Base-by-base conservation (phyloP, 2,888 invertebrate species). In the Chrysolina oricalcia region DNA sequence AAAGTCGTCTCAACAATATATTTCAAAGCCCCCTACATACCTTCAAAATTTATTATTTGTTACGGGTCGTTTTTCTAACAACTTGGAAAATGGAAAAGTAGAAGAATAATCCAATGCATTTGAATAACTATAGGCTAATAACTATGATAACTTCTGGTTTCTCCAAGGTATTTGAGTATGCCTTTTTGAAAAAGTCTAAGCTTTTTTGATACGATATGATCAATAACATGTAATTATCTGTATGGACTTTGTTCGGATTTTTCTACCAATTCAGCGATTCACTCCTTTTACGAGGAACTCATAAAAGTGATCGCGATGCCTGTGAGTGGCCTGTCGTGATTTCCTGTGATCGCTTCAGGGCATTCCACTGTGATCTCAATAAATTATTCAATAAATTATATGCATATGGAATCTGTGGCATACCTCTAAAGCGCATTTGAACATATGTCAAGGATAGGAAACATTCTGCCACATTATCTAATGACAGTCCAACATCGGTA, bases 331-430 rank as follows among this genome's bases (percentile, higher is more conserved):
- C 72, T 67, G 53, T 73, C 68, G 68, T 67, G 73, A 68, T 73
- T 23, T 53, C 69, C 50, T 73, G 69, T 50, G 73, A 69, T 69
- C 73, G 68, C 73, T 69, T 68, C 53, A 69, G 68, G 53, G 73
- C 73, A 35, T 73, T 73, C 63, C 69, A 73, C 53, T 69, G 69
- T 41, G 17, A 73, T 17, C 68, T 67, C 40, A 43, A 73, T 15
- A 73, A 46, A 17, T 40, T 64, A 43, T 15, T n/a, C 9, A 41
- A 59, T 19, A 69, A 69, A 17, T 23, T 69, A 41, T 11, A 59
- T 17, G 40, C 6, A 53, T 59, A 43, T 63, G 53, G 15, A 53
- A 53, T 53, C 19, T 11, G 53, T 53, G 53, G 53, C 53, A 53
- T 53, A 53, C 53, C 19, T 53, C 53, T 53, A 13, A 5, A 53